Evolutionary conservation across 2,888 invertebrate genomes (phyloP), one percentile per base, ranked within the genome.

Genomic region (Mylabris sibirica): DNA sequence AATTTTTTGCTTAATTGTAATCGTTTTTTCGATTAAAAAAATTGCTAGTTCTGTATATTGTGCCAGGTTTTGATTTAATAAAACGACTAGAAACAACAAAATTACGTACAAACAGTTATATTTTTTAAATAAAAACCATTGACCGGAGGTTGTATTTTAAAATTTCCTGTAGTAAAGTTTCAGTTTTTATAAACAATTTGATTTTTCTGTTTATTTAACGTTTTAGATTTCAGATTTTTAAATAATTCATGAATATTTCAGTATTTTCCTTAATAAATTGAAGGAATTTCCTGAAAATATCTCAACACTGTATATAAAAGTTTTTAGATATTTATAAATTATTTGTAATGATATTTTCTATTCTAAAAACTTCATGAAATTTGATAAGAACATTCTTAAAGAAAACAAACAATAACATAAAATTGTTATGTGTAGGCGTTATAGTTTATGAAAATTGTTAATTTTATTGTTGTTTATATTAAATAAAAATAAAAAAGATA

Each of bases 401-500:
- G 8, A 9, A 49, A 49, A 49, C 49, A 49, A 49, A 49, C 49
- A 49, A 49, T 49, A 24, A 57, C 24, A 57, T 57, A 57, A 57
- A 57, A 57, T 24, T 57, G 24, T 57, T 57, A 24, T 57, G 57
- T 24, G 57, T 57, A 24, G 57, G 57, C 12, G 22, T 57, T 24
- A 20, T 22, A 57, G 57, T 24, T 57, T 24, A 24, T 57, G 49
- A 20, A 17, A 49, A 49, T 49, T 20, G 4, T 24, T 12, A 49
- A 12, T 57, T 20, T 49, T 49, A 9, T 49, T 49, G 9, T 49
- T 24, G 22, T 24, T 57, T 57, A 12, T 22, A 24, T 57, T 12
- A 14, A 49, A 49, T 20, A 49, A 12, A 53, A 53, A 57, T 24
- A 57, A 12, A 11, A 24, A 57, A 57, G 57, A 57, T 20, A 57